Percentiles rank a stretch among this genome's conserved stretches.
These are phyloP conservation scores for Damaliscus lunatus DNA, from an alignment of 2,113 vertebrate species.

Conservation along the genomic window DNA sequence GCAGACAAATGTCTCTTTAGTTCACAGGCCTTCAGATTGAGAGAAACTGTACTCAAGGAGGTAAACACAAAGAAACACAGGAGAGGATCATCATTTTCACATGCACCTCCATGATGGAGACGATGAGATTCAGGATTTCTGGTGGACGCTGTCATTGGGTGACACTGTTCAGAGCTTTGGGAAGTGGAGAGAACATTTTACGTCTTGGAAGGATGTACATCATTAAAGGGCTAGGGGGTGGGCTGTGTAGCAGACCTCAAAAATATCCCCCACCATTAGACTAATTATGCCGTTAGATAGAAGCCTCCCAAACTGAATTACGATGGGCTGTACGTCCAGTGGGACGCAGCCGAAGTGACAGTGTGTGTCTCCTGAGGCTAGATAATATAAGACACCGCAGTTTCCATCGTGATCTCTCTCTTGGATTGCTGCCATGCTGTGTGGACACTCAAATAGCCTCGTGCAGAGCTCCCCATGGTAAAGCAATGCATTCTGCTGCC, in stretches of 20 bases:
- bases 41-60: not conserved
- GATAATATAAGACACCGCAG: not conserved
- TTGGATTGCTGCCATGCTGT: not conserved
- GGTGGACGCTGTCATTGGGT: not conserved
- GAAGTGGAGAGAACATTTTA: not conserved
- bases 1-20: not conserved
- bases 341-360: not conserved
- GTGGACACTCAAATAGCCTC: not conserved
- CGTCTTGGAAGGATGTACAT: not conserved
- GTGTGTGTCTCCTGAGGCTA: not conserved
- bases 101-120: not conserved
- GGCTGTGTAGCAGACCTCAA: not conserved
- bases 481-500: not conserved
- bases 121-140: not conserved
- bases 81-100: not conserved
- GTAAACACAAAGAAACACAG: not conserved
- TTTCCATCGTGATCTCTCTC: not conserved
- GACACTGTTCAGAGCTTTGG: not conserved
- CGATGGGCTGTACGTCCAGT: fast-evolving
- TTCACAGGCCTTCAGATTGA: not conserved
- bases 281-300: not conserved
- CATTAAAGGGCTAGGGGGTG: not conserved
- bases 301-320: not conserved
- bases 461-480: not conserved
- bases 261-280: not conserved